Evolutionary conservation across 1,140 invertebrate species (phyloP), one percentile per base, ranked within the genome.

Genomic region (Sitophilus oryzae): DNA sequence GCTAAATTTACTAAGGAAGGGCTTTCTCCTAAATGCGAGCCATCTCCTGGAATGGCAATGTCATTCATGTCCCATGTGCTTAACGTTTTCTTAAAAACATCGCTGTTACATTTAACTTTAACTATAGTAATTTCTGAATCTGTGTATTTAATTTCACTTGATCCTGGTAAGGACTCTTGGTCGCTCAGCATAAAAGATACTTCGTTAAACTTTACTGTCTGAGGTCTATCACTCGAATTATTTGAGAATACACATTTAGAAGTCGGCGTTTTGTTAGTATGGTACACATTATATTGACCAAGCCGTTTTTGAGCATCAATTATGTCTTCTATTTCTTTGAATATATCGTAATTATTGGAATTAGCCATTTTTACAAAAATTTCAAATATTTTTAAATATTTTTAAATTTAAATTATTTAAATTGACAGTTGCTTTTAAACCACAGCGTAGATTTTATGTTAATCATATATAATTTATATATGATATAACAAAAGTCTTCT

Each of bases 51-150:
- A 20, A 67, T 63, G 8, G 64, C 65, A 5, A 61, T 60, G 59
- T 69, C 67, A 21, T 69, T 62, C 61, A 70, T 65, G 46, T 68
- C 62, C 68, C 66, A 68, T 42, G 66, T 70, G 52, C 64, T 69
- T 42, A 56, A 51, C 8, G 58, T 56, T 14, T 37, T 48, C 47
- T 64, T 64, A n/a, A 56, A 55, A 4, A 56, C 47, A 5, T 52
- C 35, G 16, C 62, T 63, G 21, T 56, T 59, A 36, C 65, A 60
- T 44, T 63, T 67, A 3, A 68, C 64, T 49, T 62, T 55, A 34
- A 66, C 60, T 10, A 72, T 62, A 4, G 70, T 70, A 16, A 69
- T 62, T 57, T 69, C 67, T 1, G 67, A 70, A 60, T 70, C 68
- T 2, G 68, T 69, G 3, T 64, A 54, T 40, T 66, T 62, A 11